phyloP scores from a whole-genome alignment of 2,888 invertebrate species.

The Colletes collaris region DNA sequence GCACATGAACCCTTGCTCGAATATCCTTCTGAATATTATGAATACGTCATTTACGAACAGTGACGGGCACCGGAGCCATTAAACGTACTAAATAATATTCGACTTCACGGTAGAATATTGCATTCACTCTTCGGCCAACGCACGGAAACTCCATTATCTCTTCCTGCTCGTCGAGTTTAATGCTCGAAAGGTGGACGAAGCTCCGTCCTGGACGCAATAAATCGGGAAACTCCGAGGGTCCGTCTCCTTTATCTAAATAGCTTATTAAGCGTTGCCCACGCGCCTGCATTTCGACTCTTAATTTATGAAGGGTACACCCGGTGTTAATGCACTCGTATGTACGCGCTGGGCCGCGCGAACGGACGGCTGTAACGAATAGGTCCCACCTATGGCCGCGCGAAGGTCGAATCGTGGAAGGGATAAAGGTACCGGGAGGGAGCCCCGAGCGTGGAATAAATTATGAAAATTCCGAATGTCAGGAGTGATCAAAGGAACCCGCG shows the following conservation, averaged over 20 bases:
- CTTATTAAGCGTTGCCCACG: constrained; percentile 71
- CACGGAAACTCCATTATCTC: background rate
- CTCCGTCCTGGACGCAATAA: constrained; percentile 55
- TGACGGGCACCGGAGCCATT: background rate
- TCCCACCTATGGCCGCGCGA: constrained; percentile 50
- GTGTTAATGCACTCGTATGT: constrained; percentile 66
- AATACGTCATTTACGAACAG: background rate
- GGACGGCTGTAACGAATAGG: constrained; percentile 62
- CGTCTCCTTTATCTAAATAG: constrained; percentile 65
- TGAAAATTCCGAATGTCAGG: constrained; percentile 78
- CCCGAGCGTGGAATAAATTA: constrained; percentile 76
- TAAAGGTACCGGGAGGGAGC: constrained; percentile 35
- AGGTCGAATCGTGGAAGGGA: constrained; percentile 20
- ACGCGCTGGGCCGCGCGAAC: constrained; percentile 46
- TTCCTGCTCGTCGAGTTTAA: background rate
- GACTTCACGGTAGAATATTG: background rate
- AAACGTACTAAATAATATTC: background rate
- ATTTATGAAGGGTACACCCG: constrained; percentile 66
- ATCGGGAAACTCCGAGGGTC: constrained; percentile 55
- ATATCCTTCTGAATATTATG: no score
- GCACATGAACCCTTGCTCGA: background rate
- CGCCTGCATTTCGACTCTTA: constrained; percentile 63
- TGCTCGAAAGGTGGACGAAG: background rate
- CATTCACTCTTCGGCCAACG: constrained; percentile 9
- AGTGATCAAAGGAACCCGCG: constrained; percentile 78